phyloP scores from a whole-genome alignment of 2,797 vertebrate species.

The Chiroxiphia lanceolata region DNA sequence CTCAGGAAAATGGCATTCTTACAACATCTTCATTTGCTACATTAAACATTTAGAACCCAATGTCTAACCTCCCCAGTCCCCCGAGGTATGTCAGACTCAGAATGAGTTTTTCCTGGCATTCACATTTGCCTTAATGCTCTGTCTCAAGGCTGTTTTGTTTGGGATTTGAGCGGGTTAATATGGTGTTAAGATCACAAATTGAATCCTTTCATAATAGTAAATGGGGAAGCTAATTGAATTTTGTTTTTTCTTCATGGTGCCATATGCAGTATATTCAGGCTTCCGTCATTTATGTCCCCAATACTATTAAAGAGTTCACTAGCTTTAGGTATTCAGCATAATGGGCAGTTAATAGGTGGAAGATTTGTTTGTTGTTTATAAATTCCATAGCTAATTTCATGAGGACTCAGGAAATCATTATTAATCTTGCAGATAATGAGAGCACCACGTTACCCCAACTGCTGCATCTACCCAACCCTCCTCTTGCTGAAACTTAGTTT shows the following conservation, averaged over 20 bases:
- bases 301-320: background rate
- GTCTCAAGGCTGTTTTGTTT: conserved; percentile 19
- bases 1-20: background rate
- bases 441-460: background rate
- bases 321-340: background rate
- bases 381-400: conserved; percentile 2
- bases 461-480: background rate
- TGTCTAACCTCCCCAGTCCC: background rate
- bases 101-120: conserved; percentile 34
- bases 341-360: background rate
- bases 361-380: conserved; percentile 19
- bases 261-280: background rate
- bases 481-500: background rate
- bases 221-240: conserved; percentile 52
- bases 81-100: background rate
- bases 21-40: conserved; percentile 2
- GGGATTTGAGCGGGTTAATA: conserved; percentile 37
- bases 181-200: conserved; percentile 10
- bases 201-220: background rate
- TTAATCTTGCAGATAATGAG: background rate
- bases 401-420: background rate
- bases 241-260: background rate
- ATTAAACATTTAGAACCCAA: conserved; percentile 25
- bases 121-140: conserved; percentile 33
- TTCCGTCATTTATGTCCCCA: background rate